phyloP scores from a whole-genome alignment of 2,113 vertebrate species.

The Aegithalos caudatus region DNA sequence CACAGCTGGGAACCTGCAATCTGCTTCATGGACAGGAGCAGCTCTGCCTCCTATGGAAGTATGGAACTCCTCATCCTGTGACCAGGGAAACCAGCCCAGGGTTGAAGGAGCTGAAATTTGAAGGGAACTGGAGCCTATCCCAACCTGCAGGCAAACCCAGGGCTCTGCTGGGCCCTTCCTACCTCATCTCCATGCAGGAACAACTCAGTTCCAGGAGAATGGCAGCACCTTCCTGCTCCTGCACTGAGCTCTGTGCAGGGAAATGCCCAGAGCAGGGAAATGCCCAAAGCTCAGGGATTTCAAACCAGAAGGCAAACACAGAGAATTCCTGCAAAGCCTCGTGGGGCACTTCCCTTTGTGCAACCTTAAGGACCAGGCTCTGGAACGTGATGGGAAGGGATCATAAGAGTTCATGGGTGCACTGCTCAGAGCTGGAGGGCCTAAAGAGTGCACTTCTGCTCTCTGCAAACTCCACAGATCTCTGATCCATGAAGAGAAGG shows the following conservation, averaged over 20 bases:
- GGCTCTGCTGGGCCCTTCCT: not conserved
- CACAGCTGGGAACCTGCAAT: not conserved
- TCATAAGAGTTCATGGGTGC: constrained; percentile 45
- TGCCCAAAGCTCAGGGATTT: not conserved
- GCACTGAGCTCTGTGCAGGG: not conserved
- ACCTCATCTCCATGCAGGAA: not conserved
- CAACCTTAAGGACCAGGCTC: constrained; percentile 5
- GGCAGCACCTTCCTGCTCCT: not conserved
- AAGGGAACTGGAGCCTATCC: not conserved
- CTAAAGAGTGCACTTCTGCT: not conserved
- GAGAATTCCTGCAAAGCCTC: not conserved
- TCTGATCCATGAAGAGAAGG: constrained; percentile 31
- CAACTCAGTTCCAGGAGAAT: not conserved
- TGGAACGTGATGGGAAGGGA: not conserved
- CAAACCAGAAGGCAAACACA: not conserved
- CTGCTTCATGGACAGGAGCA: fast-evolving
- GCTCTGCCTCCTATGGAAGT: not conserved
- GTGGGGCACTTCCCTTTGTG: not conserved
- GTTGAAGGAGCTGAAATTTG: not conserved
- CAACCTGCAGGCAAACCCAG: not conserved
- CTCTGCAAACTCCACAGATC: constrained; percentile 31
- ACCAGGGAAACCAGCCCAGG: not conserved
- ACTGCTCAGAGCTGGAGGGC: not conserved
- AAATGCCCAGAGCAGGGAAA: not conserved
- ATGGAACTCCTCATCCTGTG: not conserved